Base-by-base conservation (phyloP, 2,113 vertebrate genomes). In the Amia ocellicauda region DNA sequence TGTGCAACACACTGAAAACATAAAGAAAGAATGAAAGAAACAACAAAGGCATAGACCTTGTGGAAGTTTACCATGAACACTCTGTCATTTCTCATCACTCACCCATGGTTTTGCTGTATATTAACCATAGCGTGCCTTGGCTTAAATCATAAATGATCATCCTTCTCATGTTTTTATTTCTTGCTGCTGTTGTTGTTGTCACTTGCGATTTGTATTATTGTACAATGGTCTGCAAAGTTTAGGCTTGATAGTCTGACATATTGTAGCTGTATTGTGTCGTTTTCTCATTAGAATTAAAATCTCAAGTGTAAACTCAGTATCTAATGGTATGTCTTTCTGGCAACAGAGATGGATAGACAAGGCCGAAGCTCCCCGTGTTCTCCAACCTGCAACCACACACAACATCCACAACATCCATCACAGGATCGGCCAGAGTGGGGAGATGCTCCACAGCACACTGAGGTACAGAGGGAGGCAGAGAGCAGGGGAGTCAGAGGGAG, bases 81-180 rank as follows among this genome's bases (percentile, higher is more conserved):
- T 68, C 63, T 52, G 71, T 56, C 4, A 57, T 63, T 52, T 71
- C 69, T 69, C 69, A 3, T 58, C 69, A 63, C 24, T 68, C 69
- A 64, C 54, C 31, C 23, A 71, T 78, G 81, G 82, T 83, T 82
- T 79, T 78, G 58, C 69, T 81, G 74, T 72, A 65, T 59, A 63
- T 41, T 41, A 20, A 26, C 26, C 24, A 27, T 26, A 28, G 49
- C 20, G 17, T 47, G 17, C 36, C 22, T n/a, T n/a, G n/a, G n/a
- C n/a, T n/a, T n/a, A n/a, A n/a, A n/a, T n/a, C n/a, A n/a, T n/a
- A n/a, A n/a, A n/a, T n/a, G n/a, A 27, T n/a, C 42, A 47, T 26
- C 16, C 11, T 41, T n/a, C n/a, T n/a, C n/a, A n/a, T n/a, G n/a
- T n/a, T n/a, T 47, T 60, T 27, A 29, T 23, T 29, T 3, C 8